Evolutionary conservation across 2,797 vertebrate species (phyloP), one percentile per base, ranked within the genome.

Genomic region (Manis pentadactyla): DNA sequence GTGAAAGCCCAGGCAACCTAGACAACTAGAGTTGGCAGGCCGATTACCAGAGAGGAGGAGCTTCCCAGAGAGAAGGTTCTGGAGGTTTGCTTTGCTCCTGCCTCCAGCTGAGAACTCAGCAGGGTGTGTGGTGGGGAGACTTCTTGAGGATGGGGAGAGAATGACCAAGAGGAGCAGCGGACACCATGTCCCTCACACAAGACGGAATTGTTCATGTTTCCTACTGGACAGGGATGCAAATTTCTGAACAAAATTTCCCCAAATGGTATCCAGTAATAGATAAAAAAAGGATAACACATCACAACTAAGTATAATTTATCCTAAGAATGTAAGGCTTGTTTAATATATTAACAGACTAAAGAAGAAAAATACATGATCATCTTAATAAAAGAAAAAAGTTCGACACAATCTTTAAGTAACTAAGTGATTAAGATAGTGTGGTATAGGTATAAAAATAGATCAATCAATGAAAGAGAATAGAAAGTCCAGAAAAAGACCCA

Each of bases 331-430:
- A 90, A 75, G 37, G 9, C 46, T 69, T 31, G 57, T 42, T 94
- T 86, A 57, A 73, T 63, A 55, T 55, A 74, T 25, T 57, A 74
- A 61, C 42, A 87, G 64, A 37, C 9, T 63, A 31, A 89, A 75
- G 81, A 66, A 75, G 46, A 59, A 81, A 71, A 89, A 19, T 31
- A 51, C 12, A 57, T 21, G 17, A 63, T 49, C 42, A 37, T 81
- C n/a, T 64, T 85, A 71, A 88, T 64, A 82, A 77, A 84, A 51
- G n/a, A 81, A 73, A 86, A 75, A 69, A 46, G 29, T 87, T 82
- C 59, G 23, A 87, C 68, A 73, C 77, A 64, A 66, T 57, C 10
- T 79, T 46, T 46, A 46, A 46, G 46, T 46, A 46, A 10, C 46
- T 46, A 46, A 27, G 8, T 63, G 55, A 74, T 85, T 15, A 88